A percentile compares a stretch with the other conserved stretches of the same genome.
These are phyloP conservation scores for Suncus etruscus DNA, from an alignment of 2,113 vertebrate species.

Conservation along the genomic window DNA sequence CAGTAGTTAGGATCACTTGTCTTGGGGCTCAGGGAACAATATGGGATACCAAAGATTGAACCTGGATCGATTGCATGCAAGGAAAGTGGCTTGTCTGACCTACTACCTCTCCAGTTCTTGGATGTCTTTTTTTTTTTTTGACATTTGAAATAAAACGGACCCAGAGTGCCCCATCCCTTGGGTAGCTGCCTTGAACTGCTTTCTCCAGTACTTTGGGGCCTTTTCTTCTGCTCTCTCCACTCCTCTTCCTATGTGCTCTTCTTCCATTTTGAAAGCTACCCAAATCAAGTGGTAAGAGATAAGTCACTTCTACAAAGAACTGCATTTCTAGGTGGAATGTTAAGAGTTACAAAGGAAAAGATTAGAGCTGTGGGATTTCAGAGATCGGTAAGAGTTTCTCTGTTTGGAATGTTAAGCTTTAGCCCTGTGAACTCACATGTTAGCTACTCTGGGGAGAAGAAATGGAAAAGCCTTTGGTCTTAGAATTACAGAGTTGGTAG, in stretches of 20 bases:
- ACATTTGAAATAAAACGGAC: constrained; percentile 26
- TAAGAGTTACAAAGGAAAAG: background rate
- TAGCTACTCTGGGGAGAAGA: background rate
- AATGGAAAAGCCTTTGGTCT: background rate
- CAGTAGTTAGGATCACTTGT: too few species aligned
- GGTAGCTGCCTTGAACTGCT: background rate
- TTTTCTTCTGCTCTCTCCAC: background rate
- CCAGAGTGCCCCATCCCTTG: background rate
- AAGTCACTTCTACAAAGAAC: too few species aligned
- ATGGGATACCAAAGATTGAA: too few species aligned
- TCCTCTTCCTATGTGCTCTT: background rate
- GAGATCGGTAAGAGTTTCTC: background rate
- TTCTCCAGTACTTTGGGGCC: too few species aligned
- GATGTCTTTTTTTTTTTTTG: background rate
- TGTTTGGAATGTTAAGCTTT: background rate
- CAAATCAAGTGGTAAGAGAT: too few species aligned
- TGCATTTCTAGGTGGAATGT: background rate
- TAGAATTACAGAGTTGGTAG: background rate
- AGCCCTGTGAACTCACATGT: background rate
- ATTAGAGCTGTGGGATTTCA: background rate
- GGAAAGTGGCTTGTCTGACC: too few species aligned
- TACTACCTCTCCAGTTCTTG: too few species aligned
- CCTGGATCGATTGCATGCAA: too few species aligned
- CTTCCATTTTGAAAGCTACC: background rate
- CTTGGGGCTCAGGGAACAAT: too few species aligned